Base-by-base conservation (phyloP, 1,140 invertebrate genomes). In the Hirudo medicinalis region DNA sequence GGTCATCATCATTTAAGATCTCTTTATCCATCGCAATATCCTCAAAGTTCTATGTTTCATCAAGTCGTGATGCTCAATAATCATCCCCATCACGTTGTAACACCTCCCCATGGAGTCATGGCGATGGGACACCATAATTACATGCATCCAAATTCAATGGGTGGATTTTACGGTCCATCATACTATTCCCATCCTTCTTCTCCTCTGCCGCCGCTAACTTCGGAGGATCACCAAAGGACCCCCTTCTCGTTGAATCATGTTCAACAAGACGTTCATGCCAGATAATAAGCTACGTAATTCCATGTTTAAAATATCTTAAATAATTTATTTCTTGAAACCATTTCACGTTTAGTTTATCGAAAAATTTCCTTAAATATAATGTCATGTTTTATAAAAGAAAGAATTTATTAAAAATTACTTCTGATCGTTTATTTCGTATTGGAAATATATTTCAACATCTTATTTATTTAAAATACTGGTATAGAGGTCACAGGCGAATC, bases 211-310 rank as follows among this genome's bases (percentile, higher is more conserved):
- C 57, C 57, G 2, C 57, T 32, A 63, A 63, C 22, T 63, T 63
- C 29, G 22, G 57, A 32, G 22, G 29, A 25, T 13, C 22, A 63
- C 11, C 22, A 63, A 32, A 11, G 22, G 57, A 25, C 57, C 22
- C 57, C 57, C 8, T 32, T 22, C 22, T 63, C 57, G 57, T 22
- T 63, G 22, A 22, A 63, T 63, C 22, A 63, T 11, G 29, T 63
- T 63, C 57, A 22, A 25, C 57, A 63, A 63, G 57, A 63, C 29
- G 57, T 63, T 63, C 57, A 63, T 32, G 57, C 57, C 11, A 63
- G 57, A 63, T 63, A 22, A 32, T 63, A 63, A 63, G 43, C 43
- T 49, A 17, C 43, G 43, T 49, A 49, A 49, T 8, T 49, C 43
- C 43, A 49, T 17, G 43, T 49, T 49, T 49, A 49, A 49, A 49